Evolutionary conservation across 2,888 invertebrate species (phyloP).

Genomic region (Anarsia innoxiella): DNA sequence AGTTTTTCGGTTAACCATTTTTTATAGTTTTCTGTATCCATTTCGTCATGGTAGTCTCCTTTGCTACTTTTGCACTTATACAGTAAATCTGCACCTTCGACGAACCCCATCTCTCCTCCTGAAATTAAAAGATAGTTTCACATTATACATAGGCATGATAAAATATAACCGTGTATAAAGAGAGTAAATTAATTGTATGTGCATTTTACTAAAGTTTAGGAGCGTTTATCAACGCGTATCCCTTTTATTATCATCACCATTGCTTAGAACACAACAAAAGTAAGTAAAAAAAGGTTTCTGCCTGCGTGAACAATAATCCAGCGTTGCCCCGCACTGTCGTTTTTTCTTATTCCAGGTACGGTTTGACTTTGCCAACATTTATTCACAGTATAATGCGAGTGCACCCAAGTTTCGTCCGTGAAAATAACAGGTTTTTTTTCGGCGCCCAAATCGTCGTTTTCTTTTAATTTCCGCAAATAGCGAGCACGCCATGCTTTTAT

Average conservation of each 20-base stretch:
- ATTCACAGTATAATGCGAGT: conserved; percentile 15
- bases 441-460: conserved; percentile 8
- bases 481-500: conserved; percentile 10
- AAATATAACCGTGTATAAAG: background rate
- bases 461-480: conserved; percentile 10
- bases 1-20: conserved; percentile 23
- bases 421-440: conserved; percentile 12
- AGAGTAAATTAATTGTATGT: background rate
- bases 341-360: conserved; percentile 16
- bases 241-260: no score
- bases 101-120: conserved; percentile 13
- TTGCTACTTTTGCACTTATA: conserved; percentile 7
- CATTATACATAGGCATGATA: background rate
- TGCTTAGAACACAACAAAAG: background rate
- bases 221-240: no score
- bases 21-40: conserved; percentile 17
- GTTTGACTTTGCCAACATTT: conserved; percentile 23
- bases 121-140: background rate
- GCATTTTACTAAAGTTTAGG: background rate
- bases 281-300: conserved; percentile 1
- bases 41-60: conserved; percentile 21
- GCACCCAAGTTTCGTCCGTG: conserved; percentile 16
- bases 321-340: conserved; percentile 15
- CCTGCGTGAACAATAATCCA: conserved; percentile 22
- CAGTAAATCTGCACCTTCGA: background rate